Base-by-base conservation (phyloP, 2,797 vertebrate genomes). In the Epinephelus malabaricus region DNA sequence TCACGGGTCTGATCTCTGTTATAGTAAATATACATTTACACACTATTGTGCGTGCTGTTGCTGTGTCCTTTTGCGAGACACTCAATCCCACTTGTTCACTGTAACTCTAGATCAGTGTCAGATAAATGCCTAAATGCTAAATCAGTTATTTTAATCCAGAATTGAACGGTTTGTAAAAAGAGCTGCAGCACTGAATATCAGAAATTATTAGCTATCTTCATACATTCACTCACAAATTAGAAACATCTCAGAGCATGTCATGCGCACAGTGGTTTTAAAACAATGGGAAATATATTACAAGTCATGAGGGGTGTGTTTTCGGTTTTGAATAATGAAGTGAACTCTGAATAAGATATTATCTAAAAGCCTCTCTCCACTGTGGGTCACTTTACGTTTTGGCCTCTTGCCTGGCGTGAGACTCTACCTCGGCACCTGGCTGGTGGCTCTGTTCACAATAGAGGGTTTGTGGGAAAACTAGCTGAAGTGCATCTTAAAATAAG, bases 1-100 rank as follows among this genome's bases (percentile, higher is more conserved):
- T 85, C 73, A 78, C 55, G 27, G 55, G 53, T 69, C 21, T 18
- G 23, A 60, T 19, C 4, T 17, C 21, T 4, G 43, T 17, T 11
- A 19, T 18, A 10, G 59, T 8, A 19, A 51, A 68, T 17, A n/a
- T 3, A 49, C 55, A 40, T 0, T 15, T 38, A 55, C 23, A 40
- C 15, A 27, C n/a, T 1, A 55, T 55, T 23, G 47, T 8, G 25
- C 63, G 65, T 15, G 69, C 25, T 47, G n/a, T 2, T 49, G 14
- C 45, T 17, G 63, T 25, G 56, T 68, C 63, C 34, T 43, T 60
- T 46, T 43, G 30, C 21, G 40, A 30, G 50, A 66, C 53, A 81
- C 61, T 25, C 19, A 21, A 64, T 53, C 49, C 51, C 5, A 51
- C 43, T 59, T 50, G 6, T 34, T 34, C 34, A 53, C 2, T 47